phyloP scores from a whole-genome alignment of 2,888 invertebrate genomes.

The Drosophila ezoana region DNA sequence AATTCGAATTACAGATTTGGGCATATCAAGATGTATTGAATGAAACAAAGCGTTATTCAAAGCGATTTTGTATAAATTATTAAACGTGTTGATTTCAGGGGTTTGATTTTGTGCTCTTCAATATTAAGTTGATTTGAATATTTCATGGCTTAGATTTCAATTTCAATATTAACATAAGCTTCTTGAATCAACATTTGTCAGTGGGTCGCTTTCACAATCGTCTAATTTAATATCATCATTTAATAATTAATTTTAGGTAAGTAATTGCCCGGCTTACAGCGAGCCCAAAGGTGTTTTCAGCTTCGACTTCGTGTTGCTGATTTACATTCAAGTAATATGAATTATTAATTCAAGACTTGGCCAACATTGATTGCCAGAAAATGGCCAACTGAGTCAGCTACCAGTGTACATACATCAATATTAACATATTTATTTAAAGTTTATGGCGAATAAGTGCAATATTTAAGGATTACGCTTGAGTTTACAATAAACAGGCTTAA shows the following conservation, averaged over 20 bases:
- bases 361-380: constrained; percentile 40
- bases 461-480: constrained; percentile 38
- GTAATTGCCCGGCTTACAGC: constrained; percentile 36
- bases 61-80: not conserved
- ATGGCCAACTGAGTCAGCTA: not conserved
- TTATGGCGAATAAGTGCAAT: not conserved
- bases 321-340: constrained; percentile 19
- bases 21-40: not conserved
- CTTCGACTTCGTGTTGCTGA: not conserved
- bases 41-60: not conserved
- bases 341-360: constrained; percentile 34
- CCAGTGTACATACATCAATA: not conserved
- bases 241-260: constrained; percentile 26
- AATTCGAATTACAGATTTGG: not conserved
- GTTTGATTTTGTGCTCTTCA: not conserved
- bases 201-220: constrained; percentile 13
- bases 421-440: not conserved
- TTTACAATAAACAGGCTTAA: constrained; percentile 50
- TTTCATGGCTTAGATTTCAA: constrained; percentile 12
- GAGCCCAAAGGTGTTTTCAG: constrained; percentile 14
- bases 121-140: constrained; percentile 26
- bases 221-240: constrained; percentile 24
- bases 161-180: constrained; percentile 32
- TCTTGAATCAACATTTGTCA: constrained; percentile 24
- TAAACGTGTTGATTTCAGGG: not conserved